A percentile compares a stretch with the other conserved stretches of the same genome.
Conservation (phyloP, 2,888 invertebrate species). For the Eilema griseolum region DNA sequence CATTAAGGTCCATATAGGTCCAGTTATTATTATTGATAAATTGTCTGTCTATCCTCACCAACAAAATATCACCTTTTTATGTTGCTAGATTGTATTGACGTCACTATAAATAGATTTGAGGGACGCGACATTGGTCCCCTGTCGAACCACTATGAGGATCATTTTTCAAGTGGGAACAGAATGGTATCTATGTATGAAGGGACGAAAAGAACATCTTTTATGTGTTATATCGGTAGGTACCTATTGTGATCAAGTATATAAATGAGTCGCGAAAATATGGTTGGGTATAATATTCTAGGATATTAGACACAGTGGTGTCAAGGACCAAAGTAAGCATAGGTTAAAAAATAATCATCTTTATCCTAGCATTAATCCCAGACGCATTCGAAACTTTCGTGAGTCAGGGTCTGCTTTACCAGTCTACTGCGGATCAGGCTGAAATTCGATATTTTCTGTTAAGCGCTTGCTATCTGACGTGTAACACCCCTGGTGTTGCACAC, state of each 20-base stretch:
- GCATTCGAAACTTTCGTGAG: too few relatives aligned
- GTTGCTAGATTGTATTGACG: conserved; percentile 5
- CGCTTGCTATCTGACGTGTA: too few relatives aligned
- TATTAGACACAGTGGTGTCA: too few relatives aligned
- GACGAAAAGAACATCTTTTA: neutral
- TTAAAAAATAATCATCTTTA: too few relatives aligned
- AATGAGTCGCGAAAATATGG: neutral
- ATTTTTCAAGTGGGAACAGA: conserved; percentile 8
- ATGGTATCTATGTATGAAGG: neutral
- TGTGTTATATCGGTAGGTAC: neutral
- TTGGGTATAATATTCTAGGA: neutral
- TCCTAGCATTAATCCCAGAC: too few relatives aligned
- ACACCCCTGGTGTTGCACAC: too few relatives aligned
- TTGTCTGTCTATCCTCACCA: neutral
- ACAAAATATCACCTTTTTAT: neutral
- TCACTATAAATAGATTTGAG: neutral
- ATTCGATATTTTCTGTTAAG: too few relatives aligned
- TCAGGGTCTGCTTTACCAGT: too few relatives aligned
- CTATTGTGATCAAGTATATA: neutral
- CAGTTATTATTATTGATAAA: neutral
- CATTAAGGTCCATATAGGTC: too few relatives aligned
- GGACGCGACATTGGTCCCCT: conserved; percentile 6
- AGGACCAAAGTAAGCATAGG: too few relatives aligned
- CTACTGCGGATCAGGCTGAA: too few relatives aligned
- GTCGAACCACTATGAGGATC: neutral